Evolutionary conservation across 2,888 invertebrate genomes (phyloP).

Genomic region (Hydraecia micacea): DNA sequence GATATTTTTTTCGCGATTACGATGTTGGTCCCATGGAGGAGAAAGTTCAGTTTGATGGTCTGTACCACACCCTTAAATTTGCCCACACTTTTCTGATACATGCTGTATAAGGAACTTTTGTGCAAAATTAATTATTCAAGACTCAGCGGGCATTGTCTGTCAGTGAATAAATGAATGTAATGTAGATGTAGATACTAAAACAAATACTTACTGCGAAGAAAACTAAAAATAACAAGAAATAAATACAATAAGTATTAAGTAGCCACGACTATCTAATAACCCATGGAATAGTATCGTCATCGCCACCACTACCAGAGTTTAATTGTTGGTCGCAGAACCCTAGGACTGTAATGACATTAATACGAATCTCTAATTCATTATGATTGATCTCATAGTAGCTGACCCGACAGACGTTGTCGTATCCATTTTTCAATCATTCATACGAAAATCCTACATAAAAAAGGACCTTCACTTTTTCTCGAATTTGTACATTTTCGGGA

Average conservation of each 20-base stretch:
- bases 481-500: not conserved
- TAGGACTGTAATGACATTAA: not conserved
- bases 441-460: not conserved
- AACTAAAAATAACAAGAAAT: not conserved
- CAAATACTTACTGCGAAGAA: no score
- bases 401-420: not conserved
- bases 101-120: not conserved
- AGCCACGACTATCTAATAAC: no score
- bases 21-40: no score
- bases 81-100: not conserved
- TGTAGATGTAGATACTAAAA: not conserved
- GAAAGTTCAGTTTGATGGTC: no score
- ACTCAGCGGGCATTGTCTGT: not conserved
- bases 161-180: not conserved
- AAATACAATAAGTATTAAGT: not conserved
- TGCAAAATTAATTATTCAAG: not conserved
- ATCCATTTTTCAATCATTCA: not conserved
- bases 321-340: no score
- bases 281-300: not conserved
- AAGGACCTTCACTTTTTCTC: not conserved
- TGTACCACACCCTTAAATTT: no score
- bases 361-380: conserved; percentile 13
- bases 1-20: no score
- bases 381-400: not conserved
- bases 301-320: not conserved